phyloP scores from a whole-genome alignment of 2,797 vertebrate genomes.

The Clarias platycephalus region DNA sequence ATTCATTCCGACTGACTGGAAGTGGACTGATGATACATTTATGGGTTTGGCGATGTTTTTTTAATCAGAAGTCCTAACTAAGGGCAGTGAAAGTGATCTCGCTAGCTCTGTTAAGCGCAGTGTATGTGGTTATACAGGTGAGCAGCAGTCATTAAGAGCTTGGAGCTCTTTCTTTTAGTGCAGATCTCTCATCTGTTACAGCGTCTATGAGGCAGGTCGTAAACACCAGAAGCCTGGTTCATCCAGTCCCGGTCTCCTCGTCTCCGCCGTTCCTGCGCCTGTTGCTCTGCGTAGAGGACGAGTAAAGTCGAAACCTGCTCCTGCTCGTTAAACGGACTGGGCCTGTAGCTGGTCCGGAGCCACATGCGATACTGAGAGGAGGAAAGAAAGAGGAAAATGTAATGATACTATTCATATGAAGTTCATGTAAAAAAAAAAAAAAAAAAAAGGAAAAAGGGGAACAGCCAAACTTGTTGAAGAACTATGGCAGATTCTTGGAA shows the following conservation, averaged over 20 bases:
- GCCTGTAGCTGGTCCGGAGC: slow-evolving; percentile 73
- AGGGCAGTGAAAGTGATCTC: background rate
- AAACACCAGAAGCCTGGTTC: slow-evolving; percentile 47
- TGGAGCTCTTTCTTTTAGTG: background rate
- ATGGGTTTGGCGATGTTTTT: background rate
- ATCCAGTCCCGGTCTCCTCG: slow-evolving; percentile 68
- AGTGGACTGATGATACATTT: background rate
- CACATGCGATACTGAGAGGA: slow-evolving; percentile 77
- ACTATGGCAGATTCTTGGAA: background rate
- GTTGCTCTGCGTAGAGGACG: slow-evolving; percentile 69
- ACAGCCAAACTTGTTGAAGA: background rate
- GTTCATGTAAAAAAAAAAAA: background rate
- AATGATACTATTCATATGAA: background rate
- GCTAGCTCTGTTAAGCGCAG: slow-evolving; percentile 20
- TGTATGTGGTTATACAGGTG: background rate
- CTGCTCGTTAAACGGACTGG: slow-evolving; percentile 79
- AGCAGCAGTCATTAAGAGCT: slow-evolving; percentile 23
- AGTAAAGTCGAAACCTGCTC: slow-evolving; percentile 78
- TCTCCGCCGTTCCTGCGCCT: slow-evolving; percentile 68
- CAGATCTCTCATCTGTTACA: slow-evolving; percentile 66
- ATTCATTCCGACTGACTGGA: background rate
- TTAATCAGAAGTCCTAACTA: background rate
- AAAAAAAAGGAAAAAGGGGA: background rate
- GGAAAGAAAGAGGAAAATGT: slow-evolving; percentile 7
- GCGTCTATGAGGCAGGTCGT: slow-evolving; percentile 60